These are phyloP conservation scores for Dromococcyx pavoninus DNA, from an alignment of 2,797 vertebrate genomes.

Conservation along the genomic window DNA sequence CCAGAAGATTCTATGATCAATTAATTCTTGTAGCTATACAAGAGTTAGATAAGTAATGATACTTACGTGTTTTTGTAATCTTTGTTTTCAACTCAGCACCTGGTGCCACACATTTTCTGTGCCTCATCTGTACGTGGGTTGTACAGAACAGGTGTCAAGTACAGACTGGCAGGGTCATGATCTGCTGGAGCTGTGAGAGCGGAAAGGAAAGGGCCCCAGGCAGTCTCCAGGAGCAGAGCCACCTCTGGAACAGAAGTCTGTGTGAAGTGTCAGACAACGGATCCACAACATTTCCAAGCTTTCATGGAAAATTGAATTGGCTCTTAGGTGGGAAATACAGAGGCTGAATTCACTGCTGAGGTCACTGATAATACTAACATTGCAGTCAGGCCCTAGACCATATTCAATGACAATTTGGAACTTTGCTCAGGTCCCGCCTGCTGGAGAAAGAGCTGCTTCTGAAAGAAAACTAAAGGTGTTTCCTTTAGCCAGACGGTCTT, in stretches of 20 bases:
- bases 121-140: not conserved
- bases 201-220: not conserved
- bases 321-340: not conserved
- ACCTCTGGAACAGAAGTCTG: not conserved
- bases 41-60: no score
- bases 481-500: not conserved
- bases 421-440: not conserved
- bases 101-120: not conserved
- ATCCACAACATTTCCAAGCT: not conserved
- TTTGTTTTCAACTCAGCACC: not conserved
- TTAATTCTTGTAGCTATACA: not conserved
- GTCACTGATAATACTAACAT: not conserved
- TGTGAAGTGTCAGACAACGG: not conserved
- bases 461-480: not conserved
- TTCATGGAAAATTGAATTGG: not conserved
- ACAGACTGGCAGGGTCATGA: not conserved
- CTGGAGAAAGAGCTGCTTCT: not conserved
- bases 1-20: no score
- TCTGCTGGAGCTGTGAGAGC: not conserved
- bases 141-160: not conserved
- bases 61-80: not conserved
- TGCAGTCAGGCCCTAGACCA: not conserved
- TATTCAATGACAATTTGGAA: not conserved
- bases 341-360: not conserved
- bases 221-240: not conserved